A percentile compares a stretch with the other conserved stretches of the same genome.
phyloP scores from a whole-genome alignment of 2,888 invertebrate genomes.

The Choreutis nemorana region DNA sequence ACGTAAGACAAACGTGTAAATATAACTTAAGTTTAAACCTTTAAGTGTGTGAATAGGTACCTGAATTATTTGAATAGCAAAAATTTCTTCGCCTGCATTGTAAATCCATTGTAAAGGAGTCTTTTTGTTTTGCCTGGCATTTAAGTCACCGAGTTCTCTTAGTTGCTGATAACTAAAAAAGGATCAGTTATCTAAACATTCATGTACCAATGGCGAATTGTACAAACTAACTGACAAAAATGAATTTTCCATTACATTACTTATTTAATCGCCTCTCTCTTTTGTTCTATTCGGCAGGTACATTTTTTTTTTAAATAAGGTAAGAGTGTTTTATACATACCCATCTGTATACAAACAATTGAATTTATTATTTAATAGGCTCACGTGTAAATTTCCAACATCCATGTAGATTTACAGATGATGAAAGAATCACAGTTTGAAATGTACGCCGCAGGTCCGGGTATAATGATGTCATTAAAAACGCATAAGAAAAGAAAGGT shows the following conservation, averaged over 20 bases:
- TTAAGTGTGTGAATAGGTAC: too few relatives aligned
- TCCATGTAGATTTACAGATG: slow-evolving; percentile 82
- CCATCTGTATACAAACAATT: too few relatives aligned
- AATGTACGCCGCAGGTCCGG: slow-evolving; percentile 85
- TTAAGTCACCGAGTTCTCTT: slow-evolving; percentile 73
- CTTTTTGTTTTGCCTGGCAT: slow-evolving; percentile 65
- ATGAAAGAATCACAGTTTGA: slow-evolving; percentile 86
- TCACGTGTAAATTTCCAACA: slow-evolving; percentile 86
- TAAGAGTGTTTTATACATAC: too few relatives aligned
- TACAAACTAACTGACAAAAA: too few relatives aligned
- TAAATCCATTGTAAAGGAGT: slow-evolving; percentile 80
- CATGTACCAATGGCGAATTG: too few relatives aligned
- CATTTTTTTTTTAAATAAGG: too few relatives aligned
- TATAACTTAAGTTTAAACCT: neutral
- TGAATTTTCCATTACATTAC: slow-evolving; percentile 8
- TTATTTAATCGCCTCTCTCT: slow-evolving; percentile 1
- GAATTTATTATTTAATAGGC: neutral
- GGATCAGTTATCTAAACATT: too few relatives aligned
- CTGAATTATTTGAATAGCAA: slow-evolving; percentile 70
- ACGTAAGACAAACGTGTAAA: too few relatives aligned
- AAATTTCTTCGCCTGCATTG: slow-evolving; percentile 81
- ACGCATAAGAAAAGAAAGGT: slow-evolving; percentile 84
- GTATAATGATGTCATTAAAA: slow-evolving; percentile 81
- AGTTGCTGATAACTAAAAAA: slow-evolving; percentile 76
- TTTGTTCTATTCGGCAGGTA: too few relatives aligned